Base-by-base conservation (phyloP, 2,113 vertebrate species). In the Atherinomorus stipes region DNA sequence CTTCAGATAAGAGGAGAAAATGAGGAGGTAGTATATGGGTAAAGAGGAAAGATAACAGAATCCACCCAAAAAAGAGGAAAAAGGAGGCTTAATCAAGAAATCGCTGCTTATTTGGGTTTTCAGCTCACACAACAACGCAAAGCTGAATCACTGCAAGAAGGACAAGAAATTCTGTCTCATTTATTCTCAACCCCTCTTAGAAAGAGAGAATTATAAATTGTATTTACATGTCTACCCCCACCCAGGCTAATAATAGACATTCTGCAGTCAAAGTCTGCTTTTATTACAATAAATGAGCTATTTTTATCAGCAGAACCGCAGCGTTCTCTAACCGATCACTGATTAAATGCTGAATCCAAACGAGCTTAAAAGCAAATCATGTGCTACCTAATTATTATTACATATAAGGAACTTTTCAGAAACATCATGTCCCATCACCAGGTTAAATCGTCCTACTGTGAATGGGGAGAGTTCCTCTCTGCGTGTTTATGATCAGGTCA, bases 61-160 rank as follows among this genome's bases (percentile, higher is more conserved):
- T 37, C 8, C 4, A 31, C 5, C 13, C 40, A 21, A 18, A 71
- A 19, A 45, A 11, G 4, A 44, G 11, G 19, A 51, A 23, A 3
- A 38, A 28, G 8, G 42, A 22, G 42, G 52, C 7, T 25, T 38
- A 7, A 22, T 23, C 57, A 5, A 71, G 57, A 66, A 58, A 69
- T 51, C 38, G 52, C 54, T 2, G 7, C 26, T 45, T n/a, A 28
- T 25, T 11, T 22, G 49, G 69, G 44, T 34, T 34, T 34, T 4
- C 22, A 49, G 51, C 53, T 58, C 3, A 10, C 69, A n/a, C 60
- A 45, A 58, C 60, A 0, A 64, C 78, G 12, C 52, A 2, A 62
- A 62, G 80, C 81, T 74, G 71, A 70, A 64, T 73, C 74, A 74
- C 23, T 75, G 77, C 71, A 23, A 70, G 63, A 70, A 59, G 66